Percentiles rank a stretch among this genome's conserved stretches.
phyloP scores from a whole-genome alignment of 2,797 vertebrate species.

The Dryobates pubescens region DNA sequence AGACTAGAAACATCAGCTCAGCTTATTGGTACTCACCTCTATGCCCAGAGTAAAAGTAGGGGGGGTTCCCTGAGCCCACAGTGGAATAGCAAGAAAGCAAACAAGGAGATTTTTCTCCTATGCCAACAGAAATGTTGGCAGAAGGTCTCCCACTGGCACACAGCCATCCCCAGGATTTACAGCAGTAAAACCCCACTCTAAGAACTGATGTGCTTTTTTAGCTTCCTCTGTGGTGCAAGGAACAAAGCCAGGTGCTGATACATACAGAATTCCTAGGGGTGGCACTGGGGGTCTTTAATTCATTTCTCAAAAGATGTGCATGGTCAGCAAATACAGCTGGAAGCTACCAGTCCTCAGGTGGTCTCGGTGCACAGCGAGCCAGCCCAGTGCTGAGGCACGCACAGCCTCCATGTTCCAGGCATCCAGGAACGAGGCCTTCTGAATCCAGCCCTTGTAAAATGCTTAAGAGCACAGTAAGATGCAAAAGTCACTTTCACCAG shows the following conservation, averaged over 20 bases:
- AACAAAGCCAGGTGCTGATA: neutral
- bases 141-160: neutral
- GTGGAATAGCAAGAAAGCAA: neutral
- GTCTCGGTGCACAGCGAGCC: fast-evolving
- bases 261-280: neutral
- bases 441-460: neutral
- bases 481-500: neutral
- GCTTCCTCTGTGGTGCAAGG: neutral
- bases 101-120: neutral
- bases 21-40: neutral
- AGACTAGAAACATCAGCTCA: neutral
- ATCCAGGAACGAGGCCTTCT: neutral
- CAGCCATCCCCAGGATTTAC: neutral
- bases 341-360: fast-evolving
- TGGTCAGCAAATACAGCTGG: neutral
- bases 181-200: neutral
- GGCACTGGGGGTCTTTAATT: neutral
- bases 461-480: neutral
- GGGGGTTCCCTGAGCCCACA: neutral
- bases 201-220: neutral
- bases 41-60: neutral
- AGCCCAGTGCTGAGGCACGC: fast-evolving
- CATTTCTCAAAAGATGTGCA: neutral
- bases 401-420: neutral
- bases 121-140: neutral